Evolutionary conservation across 2,888 invertebrate species (phyloP).

Genomic region (Chrysodeixis includens): DNA sequence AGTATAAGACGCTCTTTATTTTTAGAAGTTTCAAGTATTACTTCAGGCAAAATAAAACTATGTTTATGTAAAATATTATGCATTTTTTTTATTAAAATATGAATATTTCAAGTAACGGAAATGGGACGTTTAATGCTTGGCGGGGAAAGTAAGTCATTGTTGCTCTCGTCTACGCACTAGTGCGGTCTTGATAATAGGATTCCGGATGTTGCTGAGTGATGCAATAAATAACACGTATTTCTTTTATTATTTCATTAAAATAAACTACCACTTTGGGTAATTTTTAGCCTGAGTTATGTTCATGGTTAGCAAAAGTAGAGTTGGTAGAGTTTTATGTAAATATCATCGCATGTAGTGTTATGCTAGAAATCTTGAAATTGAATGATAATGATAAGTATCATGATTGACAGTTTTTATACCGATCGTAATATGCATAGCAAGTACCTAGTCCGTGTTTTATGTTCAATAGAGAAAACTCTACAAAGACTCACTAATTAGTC

Average conservation of each 20-base stretch:
- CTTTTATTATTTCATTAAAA: not conserved
- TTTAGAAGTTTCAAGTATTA: too few relatives aligned
- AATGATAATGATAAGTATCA: not conserved
- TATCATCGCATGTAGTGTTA: not conserved
- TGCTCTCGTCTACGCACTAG: not conserved
- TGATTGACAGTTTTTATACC: not conserved
- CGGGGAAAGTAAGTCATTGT: slow-evolving; percentile 3
- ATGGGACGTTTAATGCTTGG: not conserved
- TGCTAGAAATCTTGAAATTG: not conserved
- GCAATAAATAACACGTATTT: not conserved
- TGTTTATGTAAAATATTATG: too few relatives aligned
- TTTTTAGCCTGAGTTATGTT: not conserved
- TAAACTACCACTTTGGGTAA: not conserved
- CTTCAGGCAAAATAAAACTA: too few relatives aligned
- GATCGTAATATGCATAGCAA: too few relatives aligned
- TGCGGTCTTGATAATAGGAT: slow-evolving; percentile 2
- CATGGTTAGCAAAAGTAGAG: not conserved
- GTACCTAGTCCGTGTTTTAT: too few relatives aligned
- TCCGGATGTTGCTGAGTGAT: not conserved
- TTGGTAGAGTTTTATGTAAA: not conserved
- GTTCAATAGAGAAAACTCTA: not conserved
- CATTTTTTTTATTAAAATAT: not conserved
- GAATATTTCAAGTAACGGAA: not conserved
- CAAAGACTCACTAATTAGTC: not conserved
- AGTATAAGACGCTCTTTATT: too few relatives aligned